Evolutionary conservation across 2,797 vertebrate genomes (phyloP).

Genomic region (Cyprinodon diabolis): DNA sequence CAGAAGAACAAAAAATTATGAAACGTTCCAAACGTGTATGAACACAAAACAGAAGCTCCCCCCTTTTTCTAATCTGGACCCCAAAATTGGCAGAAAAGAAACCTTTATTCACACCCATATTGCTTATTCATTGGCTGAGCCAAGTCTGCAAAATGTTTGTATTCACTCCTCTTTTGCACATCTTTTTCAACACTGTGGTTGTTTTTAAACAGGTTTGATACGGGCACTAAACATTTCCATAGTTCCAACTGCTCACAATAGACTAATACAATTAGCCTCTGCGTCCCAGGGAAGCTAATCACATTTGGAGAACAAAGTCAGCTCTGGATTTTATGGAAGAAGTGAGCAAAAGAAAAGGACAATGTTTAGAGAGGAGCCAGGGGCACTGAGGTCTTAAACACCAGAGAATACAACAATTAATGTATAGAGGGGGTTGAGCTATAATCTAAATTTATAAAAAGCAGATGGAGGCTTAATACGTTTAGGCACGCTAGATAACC

Average conservation of each 20-base stretch:
- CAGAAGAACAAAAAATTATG: slow-evolving; percentile 57
- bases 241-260: slow-evolving; percentile 73
- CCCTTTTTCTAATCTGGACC: slow-evolving; percentile 40
- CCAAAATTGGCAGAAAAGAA: slow-evolving; percentile 55
- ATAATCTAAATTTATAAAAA: slow-evolving; percentile 75
- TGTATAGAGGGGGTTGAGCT: slow-evolving; percentile 65
- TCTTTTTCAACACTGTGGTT: slow-evolving; percentile 55
- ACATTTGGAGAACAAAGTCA: slow-evolving; percentile 85
- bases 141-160: slow-evolving; percentile 75
- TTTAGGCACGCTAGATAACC: slow-evolving; percentile 80
- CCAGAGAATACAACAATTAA: slow-evolving; percentile 77
- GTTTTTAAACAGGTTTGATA: slow-evolving; percentile 83
- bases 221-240: slow-evolving; percentile 74
- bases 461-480: slow-evolving; percentile 82
- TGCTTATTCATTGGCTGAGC: slow-evolving; percentile 63
- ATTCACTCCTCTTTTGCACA: slow-evolving; percentile 62
- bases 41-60: slow-evolving; percentile 68
- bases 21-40: slow-evolving; percentile 66
- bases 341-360: slow-evolving; percentile 64
- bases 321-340: slow-evolving; percentile 76
- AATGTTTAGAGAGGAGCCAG: slow-evolving; percentile 40
- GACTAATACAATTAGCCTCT: slow-evolving; percentile 84
- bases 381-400: slow-evolving; percentile 68
- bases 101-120: slow-evolving; percentile 52
- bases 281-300: slow-evolving; percentile 80